These are phyloP conservation scores for Cyclura pinguis DNA, from an alignment of 2,797 vertebrate species.

Conservation along the genomic window DNA sequence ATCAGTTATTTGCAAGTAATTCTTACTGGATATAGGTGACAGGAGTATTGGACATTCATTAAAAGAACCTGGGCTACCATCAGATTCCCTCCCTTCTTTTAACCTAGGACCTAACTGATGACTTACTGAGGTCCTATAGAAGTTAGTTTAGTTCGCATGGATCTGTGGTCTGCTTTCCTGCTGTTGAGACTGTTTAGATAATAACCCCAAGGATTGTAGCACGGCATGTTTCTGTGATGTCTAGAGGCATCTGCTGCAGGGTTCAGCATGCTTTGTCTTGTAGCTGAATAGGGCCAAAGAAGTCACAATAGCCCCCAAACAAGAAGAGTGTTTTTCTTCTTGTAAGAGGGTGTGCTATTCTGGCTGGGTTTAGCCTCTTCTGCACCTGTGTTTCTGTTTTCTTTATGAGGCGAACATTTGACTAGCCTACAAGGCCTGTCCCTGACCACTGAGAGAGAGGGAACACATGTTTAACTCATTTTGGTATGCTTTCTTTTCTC, in stretches of 20 bases:
- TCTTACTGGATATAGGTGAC: background rate
- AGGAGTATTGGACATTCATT: background rate
- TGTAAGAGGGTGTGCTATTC: conserved; percentile 72
- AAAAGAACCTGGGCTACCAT: background rate
- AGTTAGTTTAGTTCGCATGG: background rate
- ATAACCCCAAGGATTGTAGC: conserved; percentile 27
- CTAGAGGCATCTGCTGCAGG: conserved; percentile 49
- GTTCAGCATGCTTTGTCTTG: conserved; percentile 49
- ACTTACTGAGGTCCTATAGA: background rate
- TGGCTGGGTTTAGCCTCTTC: conserved; percentile 62
- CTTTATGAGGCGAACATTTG: conserved; percentile 71
- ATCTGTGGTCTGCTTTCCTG: background rate
- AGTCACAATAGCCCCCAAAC: conserved; percentile 57
- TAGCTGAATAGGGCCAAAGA: conserved; percentile 65
- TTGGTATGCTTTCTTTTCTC: conserved; percentile 59
- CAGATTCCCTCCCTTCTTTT: background rate
- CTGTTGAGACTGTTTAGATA: conserved; percentile 55
- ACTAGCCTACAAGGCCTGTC: conserved; percentile 72
- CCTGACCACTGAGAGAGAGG: conserved; percentile 71
- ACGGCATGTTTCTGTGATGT: conserved; percentile 54
- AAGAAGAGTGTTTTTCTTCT: conserved; percentile 62
- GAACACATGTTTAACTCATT: conserved; percentile 57
- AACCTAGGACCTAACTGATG: too few relatives aligned
- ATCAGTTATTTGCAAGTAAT: background rate
- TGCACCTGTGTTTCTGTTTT: conserved; percentile 83